Percentiles rank a stretch among this genome's conserved stretches.
These are phyloP conservation scores for Xestia c-nigrum DNA, from an alignment of 2,888 invertebrate species.

Conservation along the genomic window DNA sequence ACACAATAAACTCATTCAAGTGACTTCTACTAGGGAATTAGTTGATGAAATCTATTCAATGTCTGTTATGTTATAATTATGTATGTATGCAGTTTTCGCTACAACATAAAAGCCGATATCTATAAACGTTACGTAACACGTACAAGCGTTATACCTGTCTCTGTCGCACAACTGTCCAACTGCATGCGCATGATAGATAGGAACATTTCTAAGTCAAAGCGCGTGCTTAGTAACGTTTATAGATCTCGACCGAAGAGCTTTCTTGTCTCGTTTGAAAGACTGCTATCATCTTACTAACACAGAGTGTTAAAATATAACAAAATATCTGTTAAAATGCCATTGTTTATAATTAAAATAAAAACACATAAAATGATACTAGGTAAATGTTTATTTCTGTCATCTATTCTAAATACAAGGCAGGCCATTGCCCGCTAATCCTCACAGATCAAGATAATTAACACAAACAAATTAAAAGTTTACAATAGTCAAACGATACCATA, in stretches of 20 bases:
- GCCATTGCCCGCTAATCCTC: conserved; percentile 78
- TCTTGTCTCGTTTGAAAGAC: conserved; percentile 3
- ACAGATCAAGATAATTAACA: conserved; percentile 81
- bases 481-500: conserved; percentile 61
- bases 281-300: conserved; percentile 3
- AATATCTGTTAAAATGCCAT: conserved; percentile 8
- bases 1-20: conserved; percentile 10
- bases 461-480: conserved; percentile 64
- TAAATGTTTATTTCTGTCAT: conserved; percentile 88
- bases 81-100: not conserved
- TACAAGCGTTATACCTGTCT: not conserved
- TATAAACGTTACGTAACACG: not conserved
- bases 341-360: conserved; percentile 69
- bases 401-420: conserved; percentile 86
- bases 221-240: not conserved
- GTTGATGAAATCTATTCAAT: conserved; percentile 44
- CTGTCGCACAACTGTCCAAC: not conserved
- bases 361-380: conserved; percentile 80
- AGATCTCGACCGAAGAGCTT: not conserved
- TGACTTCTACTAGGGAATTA: not conserved
- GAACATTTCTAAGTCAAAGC: not conserved
- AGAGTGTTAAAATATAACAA: conserved; percentile 7
- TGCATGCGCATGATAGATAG: not conserved
- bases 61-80: conserved; percentile 1
- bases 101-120: not conserved